Base-by-base conservation (phyloP, 2,797 vertebrate genomes). In the Arctocebus calabarensis region DNA sequence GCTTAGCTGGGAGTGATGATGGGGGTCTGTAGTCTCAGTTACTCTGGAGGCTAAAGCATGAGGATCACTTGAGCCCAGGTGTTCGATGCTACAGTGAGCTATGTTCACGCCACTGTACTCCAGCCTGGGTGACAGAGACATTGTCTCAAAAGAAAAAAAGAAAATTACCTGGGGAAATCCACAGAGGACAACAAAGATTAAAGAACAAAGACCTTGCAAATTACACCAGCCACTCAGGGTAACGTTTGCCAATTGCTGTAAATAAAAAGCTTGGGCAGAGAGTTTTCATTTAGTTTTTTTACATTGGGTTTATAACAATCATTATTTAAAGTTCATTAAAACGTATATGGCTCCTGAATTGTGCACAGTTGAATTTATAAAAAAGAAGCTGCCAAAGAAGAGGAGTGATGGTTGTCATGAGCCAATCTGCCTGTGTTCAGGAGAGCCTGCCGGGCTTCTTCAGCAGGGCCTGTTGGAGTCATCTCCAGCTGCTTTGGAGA, bases 301-400 rank as follows among this genome's bases (percentile, higher is more conserved):
- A 52, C 0, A 1, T 40, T 70, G 14, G 3, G 34, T 95, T 79
- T 75, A 19, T 57, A 73, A 94, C 75, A 94, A 74, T 75, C 45
- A 77, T 89, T 78, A 81, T 89, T 87, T 37, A 84, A 91, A 71
- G 29, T n/a, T 96, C 25, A 71, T 70, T 90, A 71, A 86, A 95
- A 71, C 9, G 9, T 37, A 52, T 20, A 4, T 71, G 40, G 48
- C 10, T 79, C 55, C 34, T 37, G 25, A 55, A 91, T 70, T 52
- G 37, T 62, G 68, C 25, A 43, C 23, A 81, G 40, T 27, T 93
- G 64, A 77, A 75, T 71, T 96, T 16, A 22, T 73, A 68, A 84
- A 45, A 91, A 29, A 27, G 70, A 83, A 82, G 59, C 37, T 82
- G 79, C 52, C 74, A 20, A 19, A 37, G 57, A 48, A 77, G 74